These are phyloP conservation scores for Elegia similella DNA, from an alignment of 2,888 invertebrate genomes.

Conservation along the genomic window DNA sequence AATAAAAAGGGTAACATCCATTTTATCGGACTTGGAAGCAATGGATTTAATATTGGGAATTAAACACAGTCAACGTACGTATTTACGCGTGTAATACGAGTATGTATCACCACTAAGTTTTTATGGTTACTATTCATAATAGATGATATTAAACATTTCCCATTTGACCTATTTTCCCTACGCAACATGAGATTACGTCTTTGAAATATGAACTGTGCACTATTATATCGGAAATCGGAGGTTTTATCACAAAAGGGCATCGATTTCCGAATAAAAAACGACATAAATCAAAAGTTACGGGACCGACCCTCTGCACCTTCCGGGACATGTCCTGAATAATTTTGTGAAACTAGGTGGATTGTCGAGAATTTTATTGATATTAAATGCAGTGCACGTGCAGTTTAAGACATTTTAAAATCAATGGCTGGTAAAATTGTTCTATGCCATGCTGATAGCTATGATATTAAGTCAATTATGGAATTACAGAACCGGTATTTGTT, in stretches of 20 bases:
- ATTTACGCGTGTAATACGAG: no score
- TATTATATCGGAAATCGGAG: background rate
- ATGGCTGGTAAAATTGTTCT: background rate
- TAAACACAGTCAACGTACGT: no score
- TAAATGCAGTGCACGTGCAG: background rate
- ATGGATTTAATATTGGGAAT: no score
- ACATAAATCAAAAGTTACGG: conserved; percentile 43
- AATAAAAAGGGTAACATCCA: no score
- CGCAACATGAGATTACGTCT: background rate
- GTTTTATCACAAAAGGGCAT: conserved; percentile 9
- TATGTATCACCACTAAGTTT: no score
- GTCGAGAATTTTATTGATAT: conserved; percentile 17
- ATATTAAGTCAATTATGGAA: no score
- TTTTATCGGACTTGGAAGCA: no score
- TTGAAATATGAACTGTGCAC: conserved; percentile 2
- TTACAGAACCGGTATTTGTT: no score
- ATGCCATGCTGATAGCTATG: background rate
- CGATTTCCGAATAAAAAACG: conserved; percentile 29
- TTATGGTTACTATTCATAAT: no score
- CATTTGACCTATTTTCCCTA: background rate
- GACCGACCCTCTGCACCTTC: conserved; percentile 32
- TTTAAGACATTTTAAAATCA: background rate
- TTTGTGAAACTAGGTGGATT: conserved; percentile 27
- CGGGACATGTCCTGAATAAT: conserved; percentile 35
- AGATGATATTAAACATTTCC: background rate